Evolutionary conservation across 2,113 vertebrate genomes (phyloP), one percentile per base, ranked within the genome.

Genomic region (Phaethon lepturus): DNA sequence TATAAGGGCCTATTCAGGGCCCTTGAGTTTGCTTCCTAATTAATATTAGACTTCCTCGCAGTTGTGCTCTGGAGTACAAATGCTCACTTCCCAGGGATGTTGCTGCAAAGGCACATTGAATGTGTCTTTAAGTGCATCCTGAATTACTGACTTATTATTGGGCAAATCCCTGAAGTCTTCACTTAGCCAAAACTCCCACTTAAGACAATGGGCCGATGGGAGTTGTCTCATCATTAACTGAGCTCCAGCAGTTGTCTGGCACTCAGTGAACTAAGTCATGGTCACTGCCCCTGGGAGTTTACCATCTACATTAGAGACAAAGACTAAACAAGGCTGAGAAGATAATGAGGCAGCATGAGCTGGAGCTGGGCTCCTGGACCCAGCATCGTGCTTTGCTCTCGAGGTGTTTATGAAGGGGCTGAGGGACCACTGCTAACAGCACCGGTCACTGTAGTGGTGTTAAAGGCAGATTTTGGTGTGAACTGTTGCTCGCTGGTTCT

Each of bases 171-270:
- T 11, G 25, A 95, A 95, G 91, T 89, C 86, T 90, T 97, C 89
- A 69, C 91, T 93, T 93, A 79, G 82, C 87, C 97, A 92, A 90
- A 95, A 90, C 55, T 95, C 81, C 73, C 91, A 66, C 80, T 96
- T 87, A 95, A 94, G 88, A 97, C 96, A 95, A 87, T 69, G 77
- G 86, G 50, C 58, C 93, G 49, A 20, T 66, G 93, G 91, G 94
- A 96, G 63, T 85, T 94, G 91, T 89, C 91, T 89, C 47, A 3
- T 97, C 93, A 88, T 97, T 95, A 97, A 62, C 71, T 24, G 58
- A 93, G 59, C 96, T 93, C 96, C 93, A 97, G 86, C 96, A 85
- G 94, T 94, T 94, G 91, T 85, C 95, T 94, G 96, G 95, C 94
- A 82, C 69, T 79, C 91, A 11, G 58, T 85, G 89, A 94, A 97